phyloP scores from a whole-genome alignment of 64 coral and sea anemone genomes.

The Stichodactyla helianthus region DNA sequence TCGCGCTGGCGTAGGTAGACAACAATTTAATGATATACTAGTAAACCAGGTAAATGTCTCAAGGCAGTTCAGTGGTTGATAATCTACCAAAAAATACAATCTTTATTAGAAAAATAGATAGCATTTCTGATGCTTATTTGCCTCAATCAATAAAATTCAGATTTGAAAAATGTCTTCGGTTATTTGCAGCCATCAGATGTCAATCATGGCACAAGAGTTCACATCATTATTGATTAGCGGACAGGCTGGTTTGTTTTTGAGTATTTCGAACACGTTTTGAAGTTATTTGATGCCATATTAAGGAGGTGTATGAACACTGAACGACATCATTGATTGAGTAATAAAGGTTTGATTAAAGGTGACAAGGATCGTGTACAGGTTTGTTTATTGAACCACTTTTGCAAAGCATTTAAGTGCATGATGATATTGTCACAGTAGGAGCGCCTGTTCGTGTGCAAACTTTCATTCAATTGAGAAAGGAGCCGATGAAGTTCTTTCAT shows the following conservation, averaged over 20 bases:
- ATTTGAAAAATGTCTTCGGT: neutral
- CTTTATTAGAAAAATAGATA: neutral
- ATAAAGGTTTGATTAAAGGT: conserved; percentile 6
- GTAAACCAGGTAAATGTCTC: neutral
- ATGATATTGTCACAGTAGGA: neutral
- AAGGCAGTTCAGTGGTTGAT: neutral
- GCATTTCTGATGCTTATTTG: neutral
- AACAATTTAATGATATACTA: neutral
- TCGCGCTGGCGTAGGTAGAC: neutral
- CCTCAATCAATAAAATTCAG: neutral
- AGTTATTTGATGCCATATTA: neutral
- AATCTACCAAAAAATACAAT: neutral
- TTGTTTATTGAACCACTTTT: conserved; percentile 8
- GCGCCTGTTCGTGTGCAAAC: neutral
- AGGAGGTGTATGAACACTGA: neutral
- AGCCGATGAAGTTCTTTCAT: too few relatives aligned
- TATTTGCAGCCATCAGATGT: neutral
- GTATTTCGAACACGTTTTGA: conserved; percentile 9
- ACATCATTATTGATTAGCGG: neutral
- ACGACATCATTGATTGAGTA: conserved; percentile 11
- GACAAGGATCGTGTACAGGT: conserved; percentile 8
- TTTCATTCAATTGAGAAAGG: too few relatives aligned
- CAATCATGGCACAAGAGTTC: neutral
- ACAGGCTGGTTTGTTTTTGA: conserved; percentile 6
- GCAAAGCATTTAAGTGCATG: neutral